Percentiles rank a stretch among this genome's conserved stretches.
These are phyloP conservation scores for Channa argus DNA, from an alignment of 2,113 vertebrate species.

Conservation along the genomic window DNA sequence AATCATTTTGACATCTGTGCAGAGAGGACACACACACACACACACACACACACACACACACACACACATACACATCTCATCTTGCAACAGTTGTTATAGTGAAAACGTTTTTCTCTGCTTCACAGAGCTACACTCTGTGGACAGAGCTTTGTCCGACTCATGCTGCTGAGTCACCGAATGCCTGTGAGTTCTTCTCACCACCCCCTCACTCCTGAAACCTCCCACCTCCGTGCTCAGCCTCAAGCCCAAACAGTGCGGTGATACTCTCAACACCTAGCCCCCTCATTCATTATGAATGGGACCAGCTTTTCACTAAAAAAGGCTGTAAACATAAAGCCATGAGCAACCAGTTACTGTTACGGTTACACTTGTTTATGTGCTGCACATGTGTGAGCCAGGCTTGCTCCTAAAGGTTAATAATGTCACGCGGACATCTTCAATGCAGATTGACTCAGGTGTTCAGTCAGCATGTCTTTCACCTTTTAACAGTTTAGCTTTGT, in stretches of 20 bases:
- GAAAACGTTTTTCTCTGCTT: constrained; percentile 22
- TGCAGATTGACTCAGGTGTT: constrained; percentile 18
- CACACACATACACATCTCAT: background rate
- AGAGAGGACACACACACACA: too few species aligned
- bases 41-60: background rate
- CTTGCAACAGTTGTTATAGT: constrained; percentile 1
- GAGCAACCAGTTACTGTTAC: background rate
- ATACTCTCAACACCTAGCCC: background rate
- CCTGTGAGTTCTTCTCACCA: background rate
- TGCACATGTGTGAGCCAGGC: constrained; percentile 1
- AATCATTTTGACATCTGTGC: constrained; percentile 11
- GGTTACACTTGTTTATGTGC: constrained; percentile 1
- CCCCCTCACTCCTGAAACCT: constrained; percentile 5
- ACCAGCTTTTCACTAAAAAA: constrained; percentile 18
- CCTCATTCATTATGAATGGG: constrained; percentile 34
- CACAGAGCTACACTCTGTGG: constrained; percentile 10
- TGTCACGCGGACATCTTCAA: background rate
- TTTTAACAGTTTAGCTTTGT: constrained; percentile 20
- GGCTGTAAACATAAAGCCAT: constrained; percentile 2
- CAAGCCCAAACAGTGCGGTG: constrained; percentile 19
- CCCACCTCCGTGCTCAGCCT: constrained; percentile 12
- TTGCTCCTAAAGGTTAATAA: constrained; percentile 12
- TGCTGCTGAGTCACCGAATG: constrained; percentile 54
- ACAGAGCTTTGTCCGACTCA: background rate
- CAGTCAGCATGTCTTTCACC: constrained; percentile 4